Base-by-base conservation (phyloP, 1,140 invertebrate genomes). In the Macrobrachium nipponense region DNA sequence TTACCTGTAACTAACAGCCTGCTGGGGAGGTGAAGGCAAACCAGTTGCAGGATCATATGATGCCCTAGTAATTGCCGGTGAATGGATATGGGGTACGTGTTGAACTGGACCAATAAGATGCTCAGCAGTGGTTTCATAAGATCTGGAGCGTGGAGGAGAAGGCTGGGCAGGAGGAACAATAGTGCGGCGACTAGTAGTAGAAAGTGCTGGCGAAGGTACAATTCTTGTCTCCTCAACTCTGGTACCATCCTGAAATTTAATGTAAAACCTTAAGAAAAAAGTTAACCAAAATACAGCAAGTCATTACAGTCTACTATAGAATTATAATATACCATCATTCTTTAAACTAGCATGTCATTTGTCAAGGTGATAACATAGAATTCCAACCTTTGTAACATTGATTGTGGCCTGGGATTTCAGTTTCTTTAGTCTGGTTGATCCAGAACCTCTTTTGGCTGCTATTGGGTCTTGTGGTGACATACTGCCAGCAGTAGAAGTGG, bases 381-480 rank as follows among this genome's bases (percentile, higher is more conserved):
- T n/a, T n/a, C n/a, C n/a, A 59, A 83, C 81, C 77, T 87, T 84
- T 17, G 59, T 66, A 27, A 82, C 79, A 60, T 36, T 80, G 18
- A 87, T 84, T 8, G 87, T 87, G 64, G 87, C 87, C 66, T 89
- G 88, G 0, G 86, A 86, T 59, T 86, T 89, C 4, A 87, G 68
- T 64, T 89, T 89, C 64, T 75, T 89, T 6, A 87, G 78, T 15
- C 82, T 89, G 20, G 88, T 87, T 18, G 66, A 70, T 23, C 85
- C 84, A 8, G 87, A 76, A 3, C 86, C 66, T 61, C 87, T 85
- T 20, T 87, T 85, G 43, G 61, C 80, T 6, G 72, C 60, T 14
- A 76, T 77, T 5, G 86, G 80, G 61, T 89, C 88, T 72, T 89
- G 88, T 0, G 88, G 88, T 8, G 88, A 89, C 88, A 89, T 89